Percentiles rank a stretch among this genome's conserved stretches.
These are phyloP conservation scores for Drosophila borborema DNA, from an alignment of 2,888 invertebrate genomes.

Conservation along the genomic window DNA sequence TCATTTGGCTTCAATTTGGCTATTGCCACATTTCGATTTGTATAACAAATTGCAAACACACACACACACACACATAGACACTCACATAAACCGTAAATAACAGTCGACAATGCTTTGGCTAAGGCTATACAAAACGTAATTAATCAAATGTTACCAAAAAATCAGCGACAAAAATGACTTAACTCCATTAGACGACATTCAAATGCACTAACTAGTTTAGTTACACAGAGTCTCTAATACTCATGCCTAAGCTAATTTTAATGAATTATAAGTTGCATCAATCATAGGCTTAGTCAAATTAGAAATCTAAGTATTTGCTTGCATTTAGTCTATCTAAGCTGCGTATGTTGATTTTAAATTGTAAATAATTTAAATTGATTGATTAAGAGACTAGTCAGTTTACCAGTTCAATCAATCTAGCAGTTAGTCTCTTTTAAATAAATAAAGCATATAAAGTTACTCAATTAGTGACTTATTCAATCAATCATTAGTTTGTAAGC, in stretches of 20 bases:
- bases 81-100: constrained; percentile 19
- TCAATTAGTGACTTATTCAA: neutral
- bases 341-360: neutral
- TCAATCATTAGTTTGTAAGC: neutral
- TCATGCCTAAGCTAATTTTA: neutral
- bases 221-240: too few species aligned
- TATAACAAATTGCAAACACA: constrained; percentile 65
- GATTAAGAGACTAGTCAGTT: neutral
- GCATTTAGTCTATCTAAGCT: neutral
- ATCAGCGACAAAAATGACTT: constrained; percentile 11
- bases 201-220: constrained; percentile 28
- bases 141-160: constrained; percentile 38
- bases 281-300: neutral
- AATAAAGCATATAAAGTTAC: neutral
- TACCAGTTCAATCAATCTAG: neutral
- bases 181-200: constrained; percentile 7
- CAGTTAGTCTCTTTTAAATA: neutral
- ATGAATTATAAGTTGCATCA: neutral
- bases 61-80: constrained; percentile 2
- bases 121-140: constrained; percentile 38
- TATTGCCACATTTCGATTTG: constrained; percentile 74
- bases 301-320: neutral
- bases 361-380: neutral
- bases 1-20: constrained; percentile 72
- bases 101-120: constrained; percentile 22